phyloP scores from a whole-genome alignment of 2,888 invertebrate species.

The Sipunculus nudus region DNA sequence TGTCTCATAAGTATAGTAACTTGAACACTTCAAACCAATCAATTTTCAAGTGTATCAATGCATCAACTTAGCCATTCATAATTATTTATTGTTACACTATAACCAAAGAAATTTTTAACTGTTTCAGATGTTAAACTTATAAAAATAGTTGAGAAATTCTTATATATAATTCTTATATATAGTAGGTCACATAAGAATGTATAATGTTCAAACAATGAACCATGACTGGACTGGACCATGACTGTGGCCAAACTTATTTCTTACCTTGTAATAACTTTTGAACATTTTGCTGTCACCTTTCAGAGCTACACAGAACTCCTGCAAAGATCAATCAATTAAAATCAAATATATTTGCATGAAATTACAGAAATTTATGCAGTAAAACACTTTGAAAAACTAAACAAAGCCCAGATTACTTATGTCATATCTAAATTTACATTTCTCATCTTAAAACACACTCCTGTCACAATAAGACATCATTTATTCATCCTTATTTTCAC shows the following conservation, averaged over 20 bases:
- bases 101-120: neutral
- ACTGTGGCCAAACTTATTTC: conserved; percentile 18
- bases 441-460: no score
- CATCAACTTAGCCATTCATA: no score
- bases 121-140: neutral
- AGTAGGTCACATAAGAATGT: no score
- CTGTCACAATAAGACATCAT: no score
- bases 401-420: no score
- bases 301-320: conserved; percentile 67
- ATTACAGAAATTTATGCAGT: neutral
- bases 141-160: neutral
- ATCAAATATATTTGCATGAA: neutral
- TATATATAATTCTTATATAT: no score
- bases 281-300: conserved; percentile 67
- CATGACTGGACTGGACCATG: neutral
- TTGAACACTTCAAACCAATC: no score
- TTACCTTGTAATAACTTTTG: conserved; percentile 68
- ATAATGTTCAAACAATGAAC: neutral
- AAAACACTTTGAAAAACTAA: no score
- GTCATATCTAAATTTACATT: no score
- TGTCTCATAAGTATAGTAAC: no score
- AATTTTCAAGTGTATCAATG: no score
- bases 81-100: neutral
- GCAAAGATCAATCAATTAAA: conserved; percentile 23
- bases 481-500: no score